Conservation (phyloP, 2,113 vertebrate genomes). For the Athene cunicularia region DNA sequence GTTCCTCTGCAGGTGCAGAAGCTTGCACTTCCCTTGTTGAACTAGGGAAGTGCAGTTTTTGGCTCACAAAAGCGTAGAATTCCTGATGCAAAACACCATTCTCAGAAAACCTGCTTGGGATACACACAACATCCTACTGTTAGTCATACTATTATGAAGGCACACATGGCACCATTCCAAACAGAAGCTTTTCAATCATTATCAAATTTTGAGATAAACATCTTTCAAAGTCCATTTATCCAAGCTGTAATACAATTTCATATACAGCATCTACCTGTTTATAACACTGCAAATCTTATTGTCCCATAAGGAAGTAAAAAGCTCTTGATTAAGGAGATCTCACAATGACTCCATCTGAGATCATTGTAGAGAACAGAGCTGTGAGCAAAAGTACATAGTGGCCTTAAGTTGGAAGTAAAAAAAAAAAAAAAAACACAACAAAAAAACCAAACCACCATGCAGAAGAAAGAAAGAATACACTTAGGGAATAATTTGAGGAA, state of each 20-base stretch:
- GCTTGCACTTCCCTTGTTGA: not conserved
- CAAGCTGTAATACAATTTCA: not conserved
- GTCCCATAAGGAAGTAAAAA: not conserved
- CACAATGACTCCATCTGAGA: not conserved
- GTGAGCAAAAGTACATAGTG: not conserved
- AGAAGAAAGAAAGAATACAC: not conserved
- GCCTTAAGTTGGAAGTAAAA: not conserved
- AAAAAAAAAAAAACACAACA: too few species aligned
- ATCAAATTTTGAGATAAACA: not conserved
- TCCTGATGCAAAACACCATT: not conserved
- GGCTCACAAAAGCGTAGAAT: not conserved
- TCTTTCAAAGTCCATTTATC: not conserved
- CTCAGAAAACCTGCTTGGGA: not conserved
- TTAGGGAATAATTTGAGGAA: not conserved
- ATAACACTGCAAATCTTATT: not conserved
- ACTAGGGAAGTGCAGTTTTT: not conserved
- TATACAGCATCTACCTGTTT: not conserved
- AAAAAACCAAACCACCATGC: too few species aligned
- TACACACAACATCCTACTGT: not conserved
- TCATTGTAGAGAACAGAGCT: not conserved
- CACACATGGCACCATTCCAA: not conserved
- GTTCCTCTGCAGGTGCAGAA: not conserved
- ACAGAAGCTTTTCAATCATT: not conserved
- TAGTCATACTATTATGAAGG: not conserved
- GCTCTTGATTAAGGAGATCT: not conserved